These are phyloP conservation scores for Dendroctonus ponderosae DNA, from an alignment of 1,140 invertebrate species.

Conservation along the genomic window DNA sequence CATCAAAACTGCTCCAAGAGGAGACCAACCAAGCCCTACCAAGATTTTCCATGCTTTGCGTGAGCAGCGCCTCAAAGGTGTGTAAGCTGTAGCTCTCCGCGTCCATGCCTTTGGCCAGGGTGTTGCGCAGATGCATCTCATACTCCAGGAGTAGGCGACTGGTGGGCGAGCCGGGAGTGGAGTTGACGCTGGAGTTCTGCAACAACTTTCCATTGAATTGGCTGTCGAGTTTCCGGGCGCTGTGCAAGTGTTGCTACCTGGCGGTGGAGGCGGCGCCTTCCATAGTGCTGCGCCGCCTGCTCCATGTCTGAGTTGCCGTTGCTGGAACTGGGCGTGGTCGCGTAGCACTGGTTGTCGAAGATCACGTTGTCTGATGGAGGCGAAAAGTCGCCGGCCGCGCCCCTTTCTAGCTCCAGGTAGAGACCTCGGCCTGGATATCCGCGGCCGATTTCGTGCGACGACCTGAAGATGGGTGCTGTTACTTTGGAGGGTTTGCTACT, in stretches of 20 bases:
- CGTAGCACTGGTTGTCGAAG: constrained; percentile 92
- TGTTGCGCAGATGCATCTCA: constrained; percentile 92
- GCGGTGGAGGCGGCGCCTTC: constrained; percentile 52
- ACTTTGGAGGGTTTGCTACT: too few species aligned
- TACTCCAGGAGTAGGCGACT: constrained; percentile 86
- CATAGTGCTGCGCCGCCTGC: constrained; percentile 61
- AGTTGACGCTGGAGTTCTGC: constrained; percentile 54
- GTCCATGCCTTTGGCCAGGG: constrained; percentile 91
- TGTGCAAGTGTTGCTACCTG: constrained; percentile 48
- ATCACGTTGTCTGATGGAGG: constrained; percentile 89
- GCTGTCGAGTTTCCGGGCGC: not conserved
- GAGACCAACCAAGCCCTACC: constrained; percentile 54
- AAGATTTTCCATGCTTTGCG: constrained; percentile 93
- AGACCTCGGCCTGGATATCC: constrained; percentile 65
- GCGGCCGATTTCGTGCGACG: constrained; percentile 64
- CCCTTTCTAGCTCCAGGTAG: constrained; percentile 80
- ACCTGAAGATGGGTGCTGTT: constrained; percentile 48
- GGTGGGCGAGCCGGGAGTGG: constrained; percentile 82
- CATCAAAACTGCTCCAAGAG: not conserved
- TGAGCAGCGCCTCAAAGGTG: constrained; percentile 88
- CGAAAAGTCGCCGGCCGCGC: constrained; percentile 68
- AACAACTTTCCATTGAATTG: constrained; percentile 3
- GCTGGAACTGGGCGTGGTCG: constrained; percentile 86
- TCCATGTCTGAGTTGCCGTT: constrained; percentile 87
- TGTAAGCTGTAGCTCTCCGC: constrained; percentile 92